Evolutionary conservation across 2,797 vertebrate species (phyloP).

Genomic region (Poeciliopsis paucimaculata): DNA sequence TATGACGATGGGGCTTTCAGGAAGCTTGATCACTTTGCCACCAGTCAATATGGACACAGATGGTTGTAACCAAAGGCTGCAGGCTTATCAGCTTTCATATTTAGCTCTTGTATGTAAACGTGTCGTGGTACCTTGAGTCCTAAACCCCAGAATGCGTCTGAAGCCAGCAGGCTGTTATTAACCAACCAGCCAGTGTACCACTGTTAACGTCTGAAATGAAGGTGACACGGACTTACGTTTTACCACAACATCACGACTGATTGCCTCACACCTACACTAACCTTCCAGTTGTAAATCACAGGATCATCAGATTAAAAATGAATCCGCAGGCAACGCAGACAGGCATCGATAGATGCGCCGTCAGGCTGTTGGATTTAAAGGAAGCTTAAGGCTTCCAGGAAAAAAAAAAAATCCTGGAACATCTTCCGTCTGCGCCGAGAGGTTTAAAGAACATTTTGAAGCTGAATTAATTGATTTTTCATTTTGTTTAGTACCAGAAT

Average conservation of each 20-base stretch:
- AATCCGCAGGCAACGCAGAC: slow-evolving; percentile 23
- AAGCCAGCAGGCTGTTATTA: slow-evolving; percentile 67
- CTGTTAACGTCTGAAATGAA: slow-evolving; percentile 51
- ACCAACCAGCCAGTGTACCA: slow-evolving; percentile 50
- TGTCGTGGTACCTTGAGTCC: slow-evolving; percentile 57
- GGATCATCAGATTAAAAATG: slow-evolving; percentile 44
- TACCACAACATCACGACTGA: slow-evolving; percentile 34
- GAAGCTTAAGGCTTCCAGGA: background rate
- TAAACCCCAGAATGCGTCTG: slow-evolving; percentile 66
- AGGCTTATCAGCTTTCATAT: slow-evolving; percentile 67
- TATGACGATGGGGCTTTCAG: slow-evolving; percentile 3
- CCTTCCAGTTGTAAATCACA: slow-evolving; percentile 43
- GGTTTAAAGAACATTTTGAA: background rate
- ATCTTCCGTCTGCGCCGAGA: background rate
- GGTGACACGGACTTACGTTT: slow-evolving; percentile 65
- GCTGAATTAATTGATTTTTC: background rate
- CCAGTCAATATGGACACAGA: slow-evolving; percentile 51
- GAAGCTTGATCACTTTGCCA: slow-evolving; percentile 53
- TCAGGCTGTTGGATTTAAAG: slow-evolving; percentile 13
- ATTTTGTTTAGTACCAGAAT: background rate
- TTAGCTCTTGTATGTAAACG: slow-evolving; percentile 74
- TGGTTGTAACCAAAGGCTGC: slow-evolving; percentile 39
- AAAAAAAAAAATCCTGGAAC: background rate
- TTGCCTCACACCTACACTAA: slow-evolving; percentile 25
- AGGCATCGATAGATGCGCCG: slow-evolving; percentile 3